Base-by-base conservation (phyloP, 92 coral and sea anemone genomes). In the Virgularia gustaviana region DNA sequence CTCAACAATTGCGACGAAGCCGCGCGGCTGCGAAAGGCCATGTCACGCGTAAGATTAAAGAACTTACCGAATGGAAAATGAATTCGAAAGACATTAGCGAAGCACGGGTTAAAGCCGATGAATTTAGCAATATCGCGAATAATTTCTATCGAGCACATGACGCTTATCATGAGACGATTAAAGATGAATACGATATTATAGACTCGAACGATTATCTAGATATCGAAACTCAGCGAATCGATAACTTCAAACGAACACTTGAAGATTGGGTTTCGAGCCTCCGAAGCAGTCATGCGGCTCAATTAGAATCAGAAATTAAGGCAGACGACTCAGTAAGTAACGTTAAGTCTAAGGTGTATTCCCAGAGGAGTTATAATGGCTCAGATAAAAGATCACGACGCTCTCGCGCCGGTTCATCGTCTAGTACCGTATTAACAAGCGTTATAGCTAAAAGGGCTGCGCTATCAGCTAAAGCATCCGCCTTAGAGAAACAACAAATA, bases 311-410 rank as follows among this genome's bases (percentile, higher is more conserved):
- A 15, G 45, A 54, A 33, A 56, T 72, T n/a, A 56, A 55, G 60
- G 27, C 78, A 2, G 64, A 56, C 64, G 78, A 72, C 60, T 72
- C 78, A 13, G 67, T 56, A 19, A 72, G 78, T 36, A 56, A 53
- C 64, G 45, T 72, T 53, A 36, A 15, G 62, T 13, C 29, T 12
- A 72, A 52, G n/a, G n/a, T n/a, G n/a, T n/a, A n/a, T n/a, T n/a
- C n/a, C n/a, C n/a, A n/a, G n/a, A n/a, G n/a, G n/a, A n/a, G n/a
- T n/a, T n/a, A n/a, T n/a, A n/a, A n/a, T n/a, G n/a, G n/a, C n/a
- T n/a, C n/a, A n/a, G n/a, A n/a, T n/a, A n/a, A n/a, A n/a, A n/a
- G n/a, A n/a, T n/a, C n/a, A n/a, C n/a, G n/a, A n/a, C n/a, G n/a
- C n/a, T 64, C 72, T 1, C 41, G 47, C 20, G 53, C 47, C 36